Percentiles rank a stretch among this genome's conserved stretches.
These are phyloP conservation scores for Mormyrus iriodes DNA, from an alignment of 2,113 vertebrate genomes.

Conservation along the genomic window DNA sequence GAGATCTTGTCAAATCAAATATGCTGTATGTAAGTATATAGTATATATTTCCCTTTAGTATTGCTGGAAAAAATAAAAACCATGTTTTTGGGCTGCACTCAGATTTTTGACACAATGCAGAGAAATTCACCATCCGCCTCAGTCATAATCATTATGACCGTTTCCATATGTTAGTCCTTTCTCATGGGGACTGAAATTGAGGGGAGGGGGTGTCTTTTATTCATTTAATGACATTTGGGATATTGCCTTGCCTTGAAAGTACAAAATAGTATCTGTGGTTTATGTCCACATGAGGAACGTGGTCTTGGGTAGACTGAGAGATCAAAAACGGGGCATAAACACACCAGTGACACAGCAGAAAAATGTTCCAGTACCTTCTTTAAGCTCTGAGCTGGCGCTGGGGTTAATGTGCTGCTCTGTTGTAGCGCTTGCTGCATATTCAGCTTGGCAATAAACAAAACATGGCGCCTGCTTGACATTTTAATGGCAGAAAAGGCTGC, in stretches of 20 bases:
- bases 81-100: neutral
- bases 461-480: neutral
- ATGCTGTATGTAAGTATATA: neutral
- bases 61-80: neutral
- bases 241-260: neutral
- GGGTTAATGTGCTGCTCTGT: neutral
- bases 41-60: neutral
- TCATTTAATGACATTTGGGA: neutral
- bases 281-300: neutral
- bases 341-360: neutral
- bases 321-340: neutral
- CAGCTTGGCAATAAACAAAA: neutral
- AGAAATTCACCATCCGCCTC: neutral
- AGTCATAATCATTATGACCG: neutral
- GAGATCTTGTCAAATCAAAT: neutral
- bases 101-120: neutral
- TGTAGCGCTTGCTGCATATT: neutral
- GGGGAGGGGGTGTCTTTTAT: neutral
- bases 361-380: neutral
- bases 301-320: neutral
- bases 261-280: neutral
- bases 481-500: neutral
- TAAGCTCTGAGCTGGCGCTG: neutral
- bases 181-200: neutral
- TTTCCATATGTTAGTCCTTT: neutral